Conservation (phyloP, 2,888 invertebrate species). For the Erpobdella octoculata region DNA sequence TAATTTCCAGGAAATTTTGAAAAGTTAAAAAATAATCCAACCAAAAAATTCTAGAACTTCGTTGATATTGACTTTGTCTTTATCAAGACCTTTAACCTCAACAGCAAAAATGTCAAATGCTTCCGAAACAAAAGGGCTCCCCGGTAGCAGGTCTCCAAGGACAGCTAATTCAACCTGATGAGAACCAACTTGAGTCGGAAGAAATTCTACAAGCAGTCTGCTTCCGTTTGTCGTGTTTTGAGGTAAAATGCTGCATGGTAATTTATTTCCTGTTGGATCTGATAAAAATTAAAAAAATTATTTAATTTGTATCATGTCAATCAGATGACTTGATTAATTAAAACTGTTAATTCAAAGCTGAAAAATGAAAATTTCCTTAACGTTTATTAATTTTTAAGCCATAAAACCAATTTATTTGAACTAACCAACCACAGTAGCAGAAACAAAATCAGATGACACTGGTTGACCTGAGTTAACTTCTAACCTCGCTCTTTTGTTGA, state of each 20-base stretch:
- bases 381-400: too few species aligned
- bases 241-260: not conserved
- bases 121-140: conserved; percentile 6
- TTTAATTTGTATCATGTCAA: not conserved
- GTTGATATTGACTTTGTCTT: not conserved
- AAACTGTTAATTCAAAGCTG: not conserved
- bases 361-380: not conserved
- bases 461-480: not conserved
- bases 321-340: not conserved
- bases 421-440: conserved; percentile 9
- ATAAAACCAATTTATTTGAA: not conserved
- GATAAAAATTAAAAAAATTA: not conserved
- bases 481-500: not conserved
- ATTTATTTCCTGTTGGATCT: not conserved
- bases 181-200: not conserved
- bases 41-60: not conserved
- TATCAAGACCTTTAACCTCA: not conserved
- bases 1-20: too few species aligned
- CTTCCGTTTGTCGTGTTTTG: not conserved
- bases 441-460: not conserved
- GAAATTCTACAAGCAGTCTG: conserved; percentile 1
- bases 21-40: too few species aligned
- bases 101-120: not conserved
- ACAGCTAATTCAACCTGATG: not conserved
- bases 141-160: not conserved